Conservation (phyloP, 1,140 invertebrate species). For the Laodelphax striatellus region DNA sequence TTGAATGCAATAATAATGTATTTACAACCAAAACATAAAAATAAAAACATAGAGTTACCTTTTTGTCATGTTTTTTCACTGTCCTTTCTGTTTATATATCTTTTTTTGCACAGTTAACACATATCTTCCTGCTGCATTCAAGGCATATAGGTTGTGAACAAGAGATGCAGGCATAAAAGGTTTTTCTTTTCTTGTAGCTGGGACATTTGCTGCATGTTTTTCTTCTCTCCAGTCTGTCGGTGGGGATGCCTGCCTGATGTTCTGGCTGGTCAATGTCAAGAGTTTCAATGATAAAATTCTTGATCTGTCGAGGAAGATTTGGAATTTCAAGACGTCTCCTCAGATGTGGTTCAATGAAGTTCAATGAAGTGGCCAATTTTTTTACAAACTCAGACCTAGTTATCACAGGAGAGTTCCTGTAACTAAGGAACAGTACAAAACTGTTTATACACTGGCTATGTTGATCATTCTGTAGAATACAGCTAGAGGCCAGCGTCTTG, state of each 20-base stretch:
- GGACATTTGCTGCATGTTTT: constrained; percentile 5
- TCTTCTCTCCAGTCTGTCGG: constrained; percentile 1
- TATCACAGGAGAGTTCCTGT: constrained; percentile 5
- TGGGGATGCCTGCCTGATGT: not conserved
- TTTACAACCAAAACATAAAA: no score
- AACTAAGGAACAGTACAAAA: constrained; percentile 10
- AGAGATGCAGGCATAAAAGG: not conserved
- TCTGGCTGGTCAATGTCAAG: not conserved
- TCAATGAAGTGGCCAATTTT: constrained; percentile 15
- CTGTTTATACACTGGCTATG: constrained; percentile 20
- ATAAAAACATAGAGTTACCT: no score
- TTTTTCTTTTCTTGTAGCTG: constrained; percentile 5
- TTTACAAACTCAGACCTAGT: constrained; percentile 19
- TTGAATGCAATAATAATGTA: no score
- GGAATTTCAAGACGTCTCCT: constrained; percentile 21
- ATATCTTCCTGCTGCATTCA: constrained; percentile 10
- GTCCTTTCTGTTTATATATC: not conserved
- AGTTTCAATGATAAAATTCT: not conserved
- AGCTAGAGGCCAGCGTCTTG: constrained; percentile 26
- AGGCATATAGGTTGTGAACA: constrained; percentile 4
- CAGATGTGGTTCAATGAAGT: constrained; percentile 16
- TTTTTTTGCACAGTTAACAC: constrained; percentile 5
- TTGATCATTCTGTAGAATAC: constrained; percentile 25
- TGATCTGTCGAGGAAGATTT: not conserved
- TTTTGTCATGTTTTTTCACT: no score